A percentile compares a stretch with the other conserved stretches of the same genome.
Conservation (phyloP, 2,888 invertebrate species). For the Biston stratarius region DNA sequence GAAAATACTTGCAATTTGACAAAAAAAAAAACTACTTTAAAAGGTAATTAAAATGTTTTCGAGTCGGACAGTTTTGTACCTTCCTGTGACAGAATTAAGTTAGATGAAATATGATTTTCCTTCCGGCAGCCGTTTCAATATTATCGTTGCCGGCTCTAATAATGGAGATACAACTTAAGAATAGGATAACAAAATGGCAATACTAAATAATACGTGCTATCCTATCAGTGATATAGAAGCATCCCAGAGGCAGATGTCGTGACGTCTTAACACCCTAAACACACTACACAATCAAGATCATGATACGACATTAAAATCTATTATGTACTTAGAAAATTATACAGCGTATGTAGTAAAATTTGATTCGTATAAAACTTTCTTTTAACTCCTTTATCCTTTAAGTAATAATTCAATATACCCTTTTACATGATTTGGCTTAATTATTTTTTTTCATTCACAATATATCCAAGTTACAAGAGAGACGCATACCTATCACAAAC, state of each 20-base stretch:
- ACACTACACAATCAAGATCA: conserved; percentile 66
- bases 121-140: no score
- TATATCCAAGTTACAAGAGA: conserved; percentile 78
- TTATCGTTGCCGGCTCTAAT: no score
- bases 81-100: no score
- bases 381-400: conserved; percentile 79
- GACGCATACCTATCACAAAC: conserved; percentile 78
- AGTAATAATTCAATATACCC: conserved; percentile 83
- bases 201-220: conserved; percentile 54
- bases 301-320: conserved; percentile 81
- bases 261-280: conserved; percentile 63
- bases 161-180: conserved; percentile 16
- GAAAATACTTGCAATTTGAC: no score
- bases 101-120: no score
- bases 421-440: conserved; percentile 84
- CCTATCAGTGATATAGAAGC: conserved; percentile 35
- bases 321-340: conserved; percentile 80
- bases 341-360: conserved; percentile 78
- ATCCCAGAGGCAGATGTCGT: conserved; percentile 50
- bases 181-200: conserved; percentile 48
- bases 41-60: no score
- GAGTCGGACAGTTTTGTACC: no score
- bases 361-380: conserved; percentile 81
- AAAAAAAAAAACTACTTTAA: no score
- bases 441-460: conserved; percentile 56